A percentile compares a stretch with the other conserved stretches of the same genome.
These are phyloP conservation scores for Azorinus chamasolen DNA, from an alignment of 2,888 invertebrate species.

Conservation along the genomic window DNA sequence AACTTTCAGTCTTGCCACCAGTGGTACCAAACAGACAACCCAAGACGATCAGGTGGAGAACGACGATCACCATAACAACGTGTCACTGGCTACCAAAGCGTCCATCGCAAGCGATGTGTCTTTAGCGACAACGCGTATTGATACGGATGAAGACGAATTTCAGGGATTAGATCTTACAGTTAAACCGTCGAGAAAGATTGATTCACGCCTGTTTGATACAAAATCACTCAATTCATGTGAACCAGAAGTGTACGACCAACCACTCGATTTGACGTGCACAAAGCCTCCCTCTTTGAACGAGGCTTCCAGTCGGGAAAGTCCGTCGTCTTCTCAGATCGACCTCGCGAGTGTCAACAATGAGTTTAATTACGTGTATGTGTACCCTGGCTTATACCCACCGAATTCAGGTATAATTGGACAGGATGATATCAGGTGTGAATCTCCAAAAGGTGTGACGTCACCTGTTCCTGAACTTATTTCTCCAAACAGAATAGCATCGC, in stretches of 20 bases:
- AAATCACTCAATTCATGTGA: conserved; percentile 35
- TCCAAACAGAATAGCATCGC: conserved; percentile 34
- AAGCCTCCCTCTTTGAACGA: conserved; percentile 28
- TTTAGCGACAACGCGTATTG: conserved; percentile 49
- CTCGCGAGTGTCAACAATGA: conserved; percentile 34
- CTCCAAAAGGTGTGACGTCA: conserved; percentile 28
- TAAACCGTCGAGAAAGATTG: conserved; percentile 34
- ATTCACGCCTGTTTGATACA: conserved; percentile 46
- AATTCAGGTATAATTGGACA: conserved; percentile 22
- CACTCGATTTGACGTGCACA: conserved; percentile 50
- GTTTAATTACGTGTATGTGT: conserved; percentile 58
- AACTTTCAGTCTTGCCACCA: conserved; percentile 12
- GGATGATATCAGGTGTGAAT: conserved; percentile 39
- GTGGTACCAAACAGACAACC: conserved; percentile 2
- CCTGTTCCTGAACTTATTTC: conserved; percentile 51
- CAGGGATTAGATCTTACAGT: conserved; percentile 56
- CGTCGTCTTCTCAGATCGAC: conserved; percentile 42
- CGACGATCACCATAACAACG: conserved; percentile 43
- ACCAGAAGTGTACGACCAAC: conserved; percentile 33
- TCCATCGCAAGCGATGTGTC: conserved; percentile 52
- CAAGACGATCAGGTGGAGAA: conserved; percentile 10
- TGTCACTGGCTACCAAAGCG: conserved; percentile 30
- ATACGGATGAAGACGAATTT: conserved; percentile 56
- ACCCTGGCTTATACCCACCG: conserved; percentile 52
- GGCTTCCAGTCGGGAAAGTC: conserved; percentile 22